Percentiles rank a stretch among this genome's conserved stretches.
Evolutionary conservation across 1,140 invertebrate genomes (phyloP).

Genomic region (Oscheius sp.): DNA sequence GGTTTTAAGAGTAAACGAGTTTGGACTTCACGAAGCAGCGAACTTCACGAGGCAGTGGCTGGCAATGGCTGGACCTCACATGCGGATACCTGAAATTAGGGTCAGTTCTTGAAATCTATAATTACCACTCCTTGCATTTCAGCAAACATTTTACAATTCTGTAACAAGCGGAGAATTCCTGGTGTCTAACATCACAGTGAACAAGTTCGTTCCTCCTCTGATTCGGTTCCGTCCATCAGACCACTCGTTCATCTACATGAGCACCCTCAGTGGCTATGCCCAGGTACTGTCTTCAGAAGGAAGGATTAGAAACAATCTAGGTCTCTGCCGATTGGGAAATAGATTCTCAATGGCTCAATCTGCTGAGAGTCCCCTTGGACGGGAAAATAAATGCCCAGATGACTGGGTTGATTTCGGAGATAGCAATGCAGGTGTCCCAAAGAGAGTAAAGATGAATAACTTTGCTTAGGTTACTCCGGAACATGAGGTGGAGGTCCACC

Average conservation of each 20-base stretch:
- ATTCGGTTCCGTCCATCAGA: slow-evolving; percentile 34
- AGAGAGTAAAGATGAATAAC: background rate
- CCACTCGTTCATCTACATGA: slow-evolving; percentile 34
- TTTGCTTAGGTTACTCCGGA: slow-evolving; percentile 26
- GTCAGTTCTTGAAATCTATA: slow-evolving; percentile 5
- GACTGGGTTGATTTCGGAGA: slow-evolving; percentile 40
- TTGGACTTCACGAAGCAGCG: slow-evolving; percentile 36
- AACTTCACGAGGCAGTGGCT: slow-evolving; percentile 40
- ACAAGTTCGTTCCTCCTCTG: slow-evolving; percentile 29
- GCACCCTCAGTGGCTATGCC: slow-evolving; percentile 28
- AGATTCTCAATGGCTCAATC: slow-evolving; percentile 24
- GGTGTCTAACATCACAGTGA: slow-evolving; percentile 29
- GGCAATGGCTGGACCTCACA: slow-evolving; percentile 20
- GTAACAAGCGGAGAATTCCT: slow-evolving; percentile 25
- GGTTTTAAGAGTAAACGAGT: slow-evolving; percentile 28
- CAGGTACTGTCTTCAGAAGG: slow-evolving; percentile 3
- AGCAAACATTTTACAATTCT: slow-evolving; percentile 31
- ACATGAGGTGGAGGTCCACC: slow-evolving; percentile 34
- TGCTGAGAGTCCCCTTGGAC: slow-evolving; percentile 27
- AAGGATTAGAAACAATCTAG: background rate
- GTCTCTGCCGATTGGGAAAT: slow-evolving; percentile 33
- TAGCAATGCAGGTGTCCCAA: slow-evolving; percentile 32
- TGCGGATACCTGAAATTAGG: slow-evolving; percentile 31
- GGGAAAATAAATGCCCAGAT: slow-evolving; percentile 36
- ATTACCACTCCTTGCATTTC: slow-evolving; percentile 3